A percentile compares a stretch with the other conserved stretches of the same genome.
These are phyloP conservation scores for Rhodinocichla rosea DNA, from an alignment of 2,113 vertebrate genomes.

Conservation along the genomic window DNA sequence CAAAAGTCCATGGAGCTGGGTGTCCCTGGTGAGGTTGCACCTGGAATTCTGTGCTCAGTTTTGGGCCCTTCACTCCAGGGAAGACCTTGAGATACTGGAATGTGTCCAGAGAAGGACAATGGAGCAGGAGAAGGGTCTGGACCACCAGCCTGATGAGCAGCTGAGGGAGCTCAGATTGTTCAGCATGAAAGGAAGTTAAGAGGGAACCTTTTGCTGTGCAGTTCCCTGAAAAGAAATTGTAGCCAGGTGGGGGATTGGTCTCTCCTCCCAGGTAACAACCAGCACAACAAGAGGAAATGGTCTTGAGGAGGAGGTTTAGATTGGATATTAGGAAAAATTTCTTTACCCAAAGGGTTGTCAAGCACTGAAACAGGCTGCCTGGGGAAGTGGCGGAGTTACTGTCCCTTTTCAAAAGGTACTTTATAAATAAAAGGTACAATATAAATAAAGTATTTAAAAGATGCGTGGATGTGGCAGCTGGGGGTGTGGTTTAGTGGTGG, in stretches of 20 bases:
- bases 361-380: neutral
- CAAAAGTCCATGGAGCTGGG: neutral
- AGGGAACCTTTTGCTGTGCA: fast-evolving
- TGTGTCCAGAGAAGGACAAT: neutral
- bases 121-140: neutral
- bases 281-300: neutral
- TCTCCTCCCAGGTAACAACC: neutral
- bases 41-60: neutral
- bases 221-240: neutral
- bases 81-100: neutral
- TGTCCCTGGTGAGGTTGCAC: neutral
- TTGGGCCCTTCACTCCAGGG: neutral
- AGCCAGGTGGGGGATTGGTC: neutral
- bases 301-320: neutral
- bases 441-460: neutral
- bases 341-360: neutral
- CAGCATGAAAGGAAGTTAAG: neutral
- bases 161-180: neutral
- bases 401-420: neutral
- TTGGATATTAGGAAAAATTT: neutral
- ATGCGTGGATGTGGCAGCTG: neutral
- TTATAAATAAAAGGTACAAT: neutral
- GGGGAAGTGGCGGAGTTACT: neutral
- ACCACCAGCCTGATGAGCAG: neutral
- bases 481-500: neutral